These are phyloP conservation scores for Paramormyrops hopkinsi DNA, from an alignment of 2,797 vertebrate genomes.

Conservation along the genomic window DNA sequence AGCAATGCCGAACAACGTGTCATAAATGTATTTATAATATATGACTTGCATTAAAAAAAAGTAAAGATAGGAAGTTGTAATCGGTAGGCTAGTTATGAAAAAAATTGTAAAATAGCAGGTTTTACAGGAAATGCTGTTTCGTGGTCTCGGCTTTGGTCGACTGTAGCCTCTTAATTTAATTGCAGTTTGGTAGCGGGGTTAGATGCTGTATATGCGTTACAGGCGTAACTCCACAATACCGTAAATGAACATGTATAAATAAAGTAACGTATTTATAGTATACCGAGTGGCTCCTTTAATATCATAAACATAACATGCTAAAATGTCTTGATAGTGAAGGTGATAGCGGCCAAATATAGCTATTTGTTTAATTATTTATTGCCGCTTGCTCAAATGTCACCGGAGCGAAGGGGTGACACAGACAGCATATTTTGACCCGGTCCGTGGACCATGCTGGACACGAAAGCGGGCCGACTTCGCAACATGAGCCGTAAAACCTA, in stretches of 20 bases:
- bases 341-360: conserved; percentile 19
- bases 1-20: background rate
- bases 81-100: background rate
- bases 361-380: conserved; percentile 19
- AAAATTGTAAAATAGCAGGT: background rate
- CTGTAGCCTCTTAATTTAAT: background rate
- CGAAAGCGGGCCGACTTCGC: background rate
- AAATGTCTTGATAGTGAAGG: conserved; percentile 9
- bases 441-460: background rate
- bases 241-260: background rate
- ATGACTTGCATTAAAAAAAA: conserved; percentile 4
- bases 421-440: background rate
- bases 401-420: background rate
- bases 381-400: conserved; percentile 22
- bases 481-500: background rate
- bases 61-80: background rate
- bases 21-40: background rate
- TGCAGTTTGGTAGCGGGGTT: background rate
- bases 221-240: background rate
- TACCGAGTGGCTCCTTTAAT: background rate
- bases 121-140: conserved; percentile 18
- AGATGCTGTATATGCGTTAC: background rate
- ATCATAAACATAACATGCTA: background rate
- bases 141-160: background rate
- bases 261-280: background rate